phyloP scores from a whole-genome alignment of 2,113 vertebrate genomes.

The Bambusicola thoracicus region DNA sequence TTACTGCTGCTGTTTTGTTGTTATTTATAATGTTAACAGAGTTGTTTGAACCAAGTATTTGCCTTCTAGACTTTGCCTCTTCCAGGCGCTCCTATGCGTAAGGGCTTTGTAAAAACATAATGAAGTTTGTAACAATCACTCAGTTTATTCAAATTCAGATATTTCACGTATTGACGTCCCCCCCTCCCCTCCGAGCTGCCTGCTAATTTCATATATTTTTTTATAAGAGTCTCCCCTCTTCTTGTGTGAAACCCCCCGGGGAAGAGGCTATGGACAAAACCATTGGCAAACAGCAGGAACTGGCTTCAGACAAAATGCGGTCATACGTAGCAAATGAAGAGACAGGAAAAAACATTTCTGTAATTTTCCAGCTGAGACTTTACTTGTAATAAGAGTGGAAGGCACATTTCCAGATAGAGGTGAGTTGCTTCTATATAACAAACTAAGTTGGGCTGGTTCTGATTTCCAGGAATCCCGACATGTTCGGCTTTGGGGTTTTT shows the following conservation, averaged over 20 bases:
- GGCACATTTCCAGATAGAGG: conserved; percentile 68
- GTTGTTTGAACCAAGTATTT: conserved; percentile 25
- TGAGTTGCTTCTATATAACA: conserved; percentile 55
- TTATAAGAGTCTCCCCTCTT: conserved; percentile 72
- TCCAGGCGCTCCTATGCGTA: background rate
- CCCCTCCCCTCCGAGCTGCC: conserved; percentile 30
- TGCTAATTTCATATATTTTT: conserved; percentile 73
- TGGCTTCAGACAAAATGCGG: conserved; percentile 70
- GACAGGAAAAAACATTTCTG: conserved; percentile 73
- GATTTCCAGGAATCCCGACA: conserved; percentile 50
- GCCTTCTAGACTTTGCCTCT: background rate
- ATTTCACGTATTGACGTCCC: conserved; percentile 46
- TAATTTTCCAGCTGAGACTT: conserved; percentile 71
- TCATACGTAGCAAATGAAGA: conserved; percentile 70
- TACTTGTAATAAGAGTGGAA: conserved; percentile 69
- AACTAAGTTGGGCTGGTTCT: conserved; percentile 67
- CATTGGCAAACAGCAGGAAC: conserved; percentile 69
- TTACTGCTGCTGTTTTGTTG: background rate
- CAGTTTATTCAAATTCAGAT: conserved; percentile 10
- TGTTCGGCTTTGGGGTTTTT: conserved; percentile 2
- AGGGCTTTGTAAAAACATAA: conserved; percentile 1
- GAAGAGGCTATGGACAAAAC: conserved; percentile 73
- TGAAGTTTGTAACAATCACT: conserved; percentile 8
- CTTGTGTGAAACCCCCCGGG: conserved; percentile 72
- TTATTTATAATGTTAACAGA: background rate